Base-by-base conservation (phyloP, 2,113 vertebrate genomes). In the Periophthalmodon schlosseri region DNA sequence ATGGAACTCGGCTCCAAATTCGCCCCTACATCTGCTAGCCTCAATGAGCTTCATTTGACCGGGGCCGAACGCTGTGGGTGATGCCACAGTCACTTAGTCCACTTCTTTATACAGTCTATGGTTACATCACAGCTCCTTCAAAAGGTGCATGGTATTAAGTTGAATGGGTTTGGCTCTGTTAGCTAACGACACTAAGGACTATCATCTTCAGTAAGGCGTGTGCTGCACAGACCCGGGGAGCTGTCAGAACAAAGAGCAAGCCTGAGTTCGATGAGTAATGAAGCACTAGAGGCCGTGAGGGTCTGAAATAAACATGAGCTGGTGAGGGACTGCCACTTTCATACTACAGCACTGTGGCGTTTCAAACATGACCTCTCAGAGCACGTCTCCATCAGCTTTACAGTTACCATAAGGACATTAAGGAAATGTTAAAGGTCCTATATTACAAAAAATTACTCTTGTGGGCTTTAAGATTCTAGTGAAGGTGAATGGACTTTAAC, bases 281-380 rank as follows among this genome's bases (percentile, higher is more conserved):
- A 87, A 80, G 58, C 74, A 74, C 84, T 58, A 54, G 72, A 86
- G 73, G 82, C 66, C 39, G 60, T 50, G 63, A 52, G 54, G 47
- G 79, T 68, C 44, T 83, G 66, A 79, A 87, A 81, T 77, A 85
- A 79, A 86, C 61, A 83, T 80, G 80, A 85, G 56, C 74, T 16
- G 4, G 67, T 54, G 63, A 79, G 57, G 56, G 66, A 44, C 10
- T 8, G 67, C 75, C 64, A 72, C 4, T 15, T 10, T 20, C 34
- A 72, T 39, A 15, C n/a, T 21, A 24, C 67, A 70, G 20, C 16
- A 49, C 2, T 57, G 61, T 15, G 74, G 69, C 70, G 78, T 78
- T 15, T 75, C 9, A 78, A 83, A 80, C 57, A 67, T 15, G 34
- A 80, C 13, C 2, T 54, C n/a, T 67, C 65, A 73, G 61, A 80